phyloP scores from a whole-genome alignment of 2,888 invertebrate genomes.

The Acrocyrtus sp. region DNA sequence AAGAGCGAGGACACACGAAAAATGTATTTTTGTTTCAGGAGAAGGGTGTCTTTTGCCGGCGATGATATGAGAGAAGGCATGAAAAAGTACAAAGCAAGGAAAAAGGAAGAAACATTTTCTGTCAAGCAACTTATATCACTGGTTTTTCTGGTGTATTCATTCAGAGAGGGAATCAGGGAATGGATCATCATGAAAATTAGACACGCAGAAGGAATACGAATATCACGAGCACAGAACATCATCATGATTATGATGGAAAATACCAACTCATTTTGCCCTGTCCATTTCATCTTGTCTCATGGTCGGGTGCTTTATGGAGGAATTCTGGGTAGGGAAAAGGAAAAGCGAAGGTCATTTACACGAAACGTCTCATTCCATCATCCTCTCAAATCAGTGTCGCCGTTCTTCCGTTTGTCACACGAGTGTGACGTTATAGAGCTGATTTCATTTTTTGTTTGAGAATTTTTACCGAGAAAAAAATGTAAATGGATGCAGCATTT shows the following conservation, averaged over 20 bases:
- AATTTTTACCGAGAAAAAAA: neutral
- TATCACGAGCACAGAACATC: slow-evolving; percentile 23
- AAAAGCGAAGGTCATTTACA: neutral
- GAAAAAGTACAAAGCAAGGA: neutral
- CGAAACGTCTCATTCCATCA: neutral
- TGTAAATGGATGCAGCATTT: neutral
- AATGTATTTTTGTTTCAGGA: neutral
- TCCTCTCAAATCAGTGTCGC: neutral
- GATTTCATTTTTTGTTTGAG: neutral
- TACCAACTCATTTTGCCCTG: no score
- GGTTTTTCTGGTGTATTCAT: neutral
- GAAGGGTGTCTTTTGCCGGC: slow-evolving; percentile 10
- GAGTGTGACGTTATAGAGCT: neutral
- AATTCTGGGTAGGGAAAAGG: no score
- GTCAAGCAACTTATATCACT: no score
- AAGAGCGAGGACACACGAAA: neutral
- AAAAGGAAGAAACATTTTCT: neutral
- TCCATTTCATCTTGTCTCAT: neutral
- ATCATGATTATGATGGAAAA: no score
- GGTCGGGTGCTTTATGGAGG: neutral
- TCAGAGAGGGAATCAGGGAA: neutral
- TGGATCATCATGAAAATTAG: slow-evolving; percentile 5
- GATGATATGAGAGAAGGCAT: neutral
- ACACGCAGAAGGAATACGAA: slow-evolving; percentile 37
- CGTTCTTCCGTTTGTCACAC: neutral